Evolutionary conservation across 35 echinoderm and acorn worm genomes (phyloP).

Genomic region (Anneissia japonica): DNA sequence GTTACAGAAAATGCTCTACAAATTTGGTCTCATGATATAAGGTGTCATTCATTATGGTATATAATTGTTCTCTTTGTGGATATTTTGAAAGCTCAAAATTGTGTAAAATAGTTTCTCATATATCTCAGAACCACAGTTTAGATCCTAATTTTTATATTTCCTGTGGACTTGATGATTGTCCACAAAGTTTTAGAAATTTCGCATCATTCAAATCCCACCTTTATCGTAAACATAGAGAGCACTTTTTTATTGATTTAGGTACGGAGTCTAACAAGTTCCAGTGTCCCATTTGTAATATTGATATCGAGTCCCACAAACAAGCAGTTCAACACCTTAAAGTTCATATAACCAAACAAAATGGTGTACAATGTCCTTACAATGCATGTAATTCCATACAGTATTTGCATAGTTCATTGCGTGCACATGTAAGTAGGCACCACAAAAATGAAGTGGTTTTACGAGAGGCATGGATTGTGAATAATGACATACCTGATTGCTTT

Average conservation of each 20-base stretch:
- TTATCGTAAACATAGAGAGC: not conserved
- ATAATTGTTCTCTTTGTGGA: not conserved
- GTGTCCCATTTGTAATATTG: not conserved
- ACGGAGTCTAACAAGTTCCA: not conserved
- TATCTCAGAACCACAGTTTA: not conserved
- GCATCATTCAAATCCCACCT: not conserved
- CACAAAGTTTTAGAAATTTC: not conserved
- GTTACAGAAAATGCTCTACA: no score
- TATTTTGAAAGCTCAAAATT: not conserved
- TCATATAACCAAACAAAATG: not conserved
- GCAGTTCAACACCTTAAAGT: not conserved
- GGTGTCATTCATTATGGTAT: no score
- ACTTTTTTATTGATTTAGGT: not conserved
- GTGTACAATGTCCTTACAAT: constrained; percentile 8
- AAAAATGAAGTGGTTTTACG: not conserved
- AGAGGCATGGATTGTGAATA: not conserved
- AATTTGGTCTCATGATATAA: no score
- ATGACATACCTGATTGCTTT: not conserved
- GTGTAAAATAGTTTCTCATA: not conserved
- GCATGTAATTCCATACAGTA: constrained; percentile 20
- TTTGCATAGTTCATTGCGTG: constrained; percentile 21
- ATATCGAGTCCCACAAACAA: not conserved
- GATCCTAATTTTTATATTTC: not conserved
- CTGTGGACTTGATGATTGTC: not conserved
- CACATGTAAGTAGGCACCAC: constrained; percentile 16